Evolutionary conservation across 1,140 invertebrate genomes (phyloP).

Genomic region (Hestina assimilis): DNA sequence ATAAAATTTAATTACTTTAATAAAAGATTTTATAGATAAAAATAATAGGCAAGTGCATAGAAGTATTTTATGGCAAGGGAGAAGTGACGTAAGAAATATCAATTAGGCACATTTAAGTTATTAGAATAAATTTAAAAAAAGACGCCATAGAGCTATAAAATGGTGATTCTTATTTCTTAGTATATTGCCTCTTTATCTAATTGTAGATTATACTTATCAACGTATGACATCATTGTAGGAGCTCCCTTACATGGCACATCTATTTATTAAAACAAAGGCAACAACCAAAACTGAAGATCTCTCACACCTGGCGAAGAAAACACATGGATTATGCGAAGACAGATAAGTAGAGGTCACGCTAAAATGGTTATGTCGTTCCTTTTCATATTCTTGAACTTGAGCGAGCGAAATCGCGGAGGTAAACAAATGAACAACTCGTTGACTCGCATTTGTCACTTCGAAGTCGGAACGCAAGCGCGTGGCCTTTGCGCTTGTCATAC

Average conservation of each 20-base stretch:
- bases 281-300: constrained; percentile 16
- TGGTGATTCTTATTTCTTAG: constrained; percentile 6
- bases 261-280: constrained; percentile 16
- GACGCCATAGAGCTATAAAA: no score
- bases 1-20: no score
- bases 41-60: no score
- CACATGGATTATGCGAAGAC: neutral
- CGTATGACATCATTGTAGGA: constrained; percentile 44
- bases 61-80: no score
- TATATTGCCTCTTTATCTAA: constrained; percentile 14
- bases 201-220: constrained; percentile 18
- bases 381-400: constrained; percentile 71
- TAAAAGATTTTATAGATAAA: no score
- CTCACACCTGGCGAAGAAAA: constrained; percentile 3
- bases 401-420: constrained; percentile 56
- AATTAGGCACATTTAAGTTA: no score
- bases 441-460: constrained; percentile 72
- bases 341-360: constrained; percentile 29
- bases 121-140: no score
- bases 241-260: constrained; percentile 23
- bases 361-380: constrained; percentile 34
- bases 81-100: no score
- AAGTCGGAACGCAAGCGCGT: constrained; percentile 48
- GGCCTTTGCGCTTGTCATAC: constrained; percentile 40
- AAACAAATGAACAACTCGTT: constrained; percentile 68